These are phyloP conservation scores for Meles meles DNA, from an alignment of 2,113 vertebrate species.

Conservation along the genomic window DNA sequence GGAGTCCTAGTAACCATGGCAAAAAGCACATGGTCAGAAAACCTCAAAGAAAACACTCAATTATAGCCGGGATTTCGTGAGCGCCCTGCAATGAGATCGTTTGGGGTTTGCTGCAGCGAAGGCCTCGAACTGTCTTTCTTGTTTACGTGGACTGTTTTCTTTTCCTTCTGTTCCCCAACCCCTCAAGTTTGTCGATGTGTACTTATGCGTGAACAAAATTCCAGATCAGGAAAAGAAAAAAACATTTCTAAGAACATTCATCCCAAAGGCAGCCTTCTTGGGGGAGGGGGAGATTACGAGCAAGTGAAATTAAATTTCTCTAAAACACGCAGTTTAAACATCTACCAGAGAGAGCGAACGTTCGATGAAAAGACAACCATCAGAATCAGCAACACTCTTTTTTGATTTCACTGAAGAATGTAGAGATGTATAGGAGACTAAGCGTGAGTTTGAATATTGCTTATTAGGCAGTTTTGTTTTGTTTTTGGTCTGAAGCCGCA, in stretches of 20 bases:
- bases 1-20: constrained; percentile 60
- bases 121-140: constrained; percentile 32
- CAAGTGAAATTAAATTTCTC: constrained; percentile 49
- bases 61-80: constrained; percentile 61
- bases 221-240: background rate
- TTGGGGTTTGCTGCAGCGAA: constrained; percentile 52
- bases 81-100: constrained; percentile 42
- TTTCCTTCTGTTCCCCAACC: background rate
- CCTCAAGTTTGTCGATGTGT: background rate
- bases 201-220: background rate
- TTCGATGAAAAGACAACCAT: background rate
- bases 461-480: background rate
- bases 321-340: background rate
- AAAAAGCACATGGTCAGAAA: constrained; percentile 69
- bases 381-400: background rate
- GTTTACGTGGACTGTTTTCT: constrained; percentile 67
- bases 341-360: background rate
- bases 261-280: constrained; percentile 36
- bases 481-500: background rate
- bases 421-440: background rate
- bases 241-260: background rate
- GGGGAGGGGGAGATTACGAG: constrained; percentile 9
- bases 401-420: background rate
- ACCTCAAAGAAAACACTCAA: constrained; percentile 65
- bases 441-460: background rate